Percentiles rank a stretch among this genome's conserved stretches.
Conservation (phyloP, 2,888 invertebrate genomes). For the Homarus gammarus region DNA sequence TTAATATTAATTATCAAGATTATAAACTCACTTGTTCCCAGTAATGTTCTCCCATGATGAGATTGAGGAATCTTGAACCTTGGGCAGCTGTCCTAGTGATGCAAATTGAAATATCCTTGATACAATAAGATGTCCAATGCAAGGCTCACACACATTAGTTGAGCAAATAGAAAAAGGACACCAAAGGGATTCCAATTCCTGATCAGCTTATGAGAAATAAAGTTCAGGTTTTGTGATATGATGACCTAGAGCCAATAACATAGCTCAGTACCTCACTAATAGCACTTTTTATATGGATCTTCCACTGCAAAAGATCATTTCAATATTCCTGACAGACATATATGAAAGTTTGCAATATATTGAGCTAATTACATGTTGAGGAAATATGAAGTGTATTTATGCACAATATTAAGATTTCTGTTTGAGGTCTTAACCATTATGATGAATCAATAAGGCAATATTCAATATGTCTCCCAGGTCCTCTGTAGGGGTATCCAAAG, state of each 20-base stretch:
- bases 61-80: background rate
- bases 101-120: background rate
- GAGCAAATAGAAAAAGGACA: constrained; percentile 9
- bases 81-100: background rate
- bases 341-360: background rate
- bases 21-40: constrained; percentile 1
- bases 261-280: constrained; percentile 14
- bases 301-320: constrained; percentile 24
- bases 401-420: background rate
- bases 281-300: constrained; percentile 26
- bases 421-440: constrained; percentile 4
- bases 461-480: constrained; percentile 6
- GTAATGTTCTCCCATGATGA: background rate
- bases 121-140: background rate
- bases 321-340: background rate
- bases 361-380: background rate
- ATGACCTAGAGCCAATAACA: background rate
- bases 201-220: background rate
- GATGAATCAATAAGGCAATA: constrained; percentile 18
- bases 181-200: constrained; percentile 16
- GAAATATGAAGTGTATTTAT: background rate
- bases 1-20: constrained; percentile 40
- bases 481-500: background rate
- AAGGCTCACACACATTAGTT: background rate
- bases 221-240: background rate